Conservation (phyloP, 2,888 invertebrate genomes). For the Siphonodentalium dalli region DNA sequence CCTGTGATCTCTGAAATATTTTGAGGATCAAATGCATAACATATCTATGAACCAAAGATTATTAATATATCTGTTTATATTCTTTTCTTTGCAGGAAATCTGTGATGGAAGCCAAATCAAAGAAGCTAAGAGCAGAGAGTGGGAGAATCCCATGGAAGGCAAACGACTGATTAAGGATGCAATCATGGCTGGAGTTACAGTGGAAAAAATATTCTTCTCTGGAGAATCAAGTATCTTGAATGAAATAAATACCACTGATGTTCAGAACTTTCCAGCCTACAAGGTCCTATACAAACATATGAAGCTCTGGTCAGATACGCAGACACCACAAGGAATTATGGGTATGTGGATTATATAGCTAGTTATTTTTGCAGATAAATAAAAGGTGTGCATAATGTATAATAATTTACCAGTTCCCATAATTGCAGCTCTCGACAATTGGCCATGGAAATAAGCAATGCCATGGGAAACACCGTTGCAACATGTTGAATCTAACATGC, state of each 20-base stretch:
- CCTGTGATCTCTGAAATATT: no score
- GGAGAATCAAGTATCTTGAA: slow-evolving; percentile 72
- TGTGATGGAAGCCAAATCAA: slow-evolving; percentile 33
- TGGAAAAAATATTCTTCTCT: slow-evolving; percentile 78
- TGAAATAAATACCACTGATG: slow-evolving; percentile 70
- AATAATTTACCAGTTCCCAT: no score
- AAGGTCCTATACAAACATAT: slow-evolving; percentile 81
- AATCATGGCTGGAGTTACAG: slow-evolving; percentile 73
- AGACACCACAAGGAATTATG: slow-evolving; percentile 83
- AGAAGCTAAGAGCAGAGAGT: slow-evolving; percentile 28
- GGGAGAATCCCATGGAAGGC: slow-evolving; percentile 74
- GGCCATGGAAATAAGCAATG: no score
- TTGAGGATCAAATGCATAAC: no score
- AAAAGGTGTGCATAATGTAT: no score
- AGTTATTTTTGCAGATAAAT: no score
- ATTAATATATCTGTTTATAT: not conserved
- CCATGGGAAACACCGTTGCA: no score
- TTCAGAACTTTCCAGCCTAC: no score
- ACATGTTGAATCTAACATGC: no score
- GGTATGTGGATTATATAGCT: no score
- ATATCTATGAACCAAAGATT: not conserved
- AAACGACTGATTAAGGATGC: slow-evolving; percentile 82
- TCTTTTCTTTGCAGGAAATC: slow-evolving; percentile 29
- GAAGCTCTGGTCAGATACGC: slow-evolving; percentile 82
- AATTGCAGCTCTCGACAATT: no score